Evolutionary conservation across 2,113 vertebrate genomes (phyloP).

Genomic region (Dasyornis broadbenti): DNA sequence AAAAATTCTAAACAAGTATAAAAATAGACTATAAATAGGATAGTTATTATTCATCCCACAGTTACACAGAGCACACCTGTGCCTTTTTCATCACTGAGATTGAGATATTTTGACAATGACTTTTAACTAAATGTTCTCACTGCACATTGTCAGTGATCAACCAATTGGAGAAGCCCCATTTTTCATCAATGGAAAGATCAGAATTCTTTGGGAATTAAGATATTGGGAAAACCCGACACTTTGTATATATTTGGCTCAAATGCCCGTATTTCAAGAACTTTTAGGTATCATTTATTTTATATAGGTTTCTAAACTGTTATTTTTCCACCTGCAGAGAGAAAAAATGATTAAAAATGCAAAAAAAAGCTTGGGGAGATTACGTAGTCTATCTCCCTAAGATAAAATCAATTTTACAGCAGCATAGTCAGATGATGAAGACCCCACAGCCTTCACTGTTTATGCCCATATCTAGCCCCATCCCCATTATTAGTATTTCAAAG

Average conservation of each 20-base stretch:
- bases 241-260: not conserved
- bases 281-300: not conserved
- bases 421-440: not conserved
- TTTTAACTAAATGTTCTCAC: slow-evolving; percentile 3
- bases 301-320: not conserved
- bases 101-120: slow-evolving; percentile 47
- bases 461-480: not conserved
- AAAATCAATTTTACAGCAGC: not conserved
- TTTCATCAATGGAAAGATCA: slow-evolving; percentile 1
- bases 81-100: slow-evolving; percentile 6
- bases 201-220: not conserved
- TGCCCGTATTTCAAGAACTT: not conserved
- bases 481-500: not conserved
- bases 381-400: not conserved
- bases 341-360: not conserved
- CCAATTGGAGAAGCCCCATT: not conserved
- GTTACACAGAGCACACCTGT: not conserved
- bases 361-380: not conserved
- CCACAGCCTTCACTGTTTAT: not conserved
- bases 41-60: not conserved
- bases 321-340: not conserved
- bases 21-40: not conserved
- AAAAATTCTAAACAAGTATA: not conserved
- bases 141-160: not conserved
- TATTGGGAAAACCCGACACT: rapidly evolving